A percentile compares a stretch with the other conserved stretches of the same genome.
Conservation (phyloP, 2,113 vertebrate species). For the Clupea harengus region DNA sequence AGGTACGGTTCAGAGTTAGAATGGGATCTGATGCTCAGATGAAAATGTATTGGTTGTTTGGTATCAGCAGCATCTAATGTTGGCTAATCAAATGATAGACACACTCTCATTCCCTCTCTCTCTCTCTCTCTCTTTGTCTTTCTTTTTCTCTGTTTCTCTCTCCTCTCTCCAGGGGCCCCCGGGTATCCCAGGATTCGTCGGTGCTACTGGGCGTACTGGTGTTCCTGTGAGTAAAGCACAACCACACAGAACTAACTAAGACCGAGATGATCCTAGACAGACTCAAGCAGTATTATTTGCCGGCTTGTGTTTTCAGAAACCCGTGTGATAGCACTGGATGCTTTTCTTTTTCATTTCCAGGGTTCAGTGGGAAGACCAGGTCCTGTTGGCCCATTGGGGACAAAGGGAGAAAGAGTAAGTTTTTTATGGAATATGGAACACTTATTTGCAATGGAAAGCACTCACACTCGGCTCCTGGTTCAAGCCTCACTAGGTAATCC, state of each 20-base stretch:
- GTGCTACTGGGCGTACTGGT: conserved; percentile 78
- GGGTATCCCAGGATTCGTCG: conserved; percentile 83
- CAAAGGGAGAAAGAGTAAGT: conserved; percentile 70
- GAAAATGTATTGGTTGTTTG: background rate
- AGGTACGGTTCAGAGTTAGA: background rate
- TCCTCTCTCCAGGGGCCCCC: conserved; percentile 74
- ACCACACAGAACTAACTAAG: background rate
- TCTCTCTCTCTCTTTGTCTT: background rate
- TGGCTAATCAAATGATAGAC: background rate
- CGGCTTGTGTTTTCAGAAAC: background rate
- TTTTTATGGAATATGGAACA: background rate
- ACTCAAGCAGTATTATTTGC: background rate
- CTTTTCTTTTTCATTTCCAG: conserved; percentile 66
- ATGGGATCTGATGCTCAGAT: background rate
- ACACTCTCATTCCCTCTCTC: background rate
- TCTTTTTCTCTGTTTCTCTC: background rate
- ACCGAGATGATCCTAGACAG: background rate
- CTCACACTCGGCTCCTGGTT: background rate
- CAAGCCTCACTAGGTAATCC: background rate
- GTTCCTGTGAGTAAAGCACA: conserved; percentile 73
- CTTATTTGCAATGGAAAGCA: background rate
- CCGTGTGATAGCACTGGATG: background rate
- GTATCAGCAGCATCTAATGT: background rate
- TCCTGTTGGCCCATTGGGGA: conserved; percentile 71
- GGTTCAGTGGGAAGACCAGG: conserved; percentile 86